A percentile compares a stretch with the other conserved stretches of the same genome.
Conservation (phyloP, 2,113 vertebrate genomes). For the Callorhinus ursinus region DNA sequence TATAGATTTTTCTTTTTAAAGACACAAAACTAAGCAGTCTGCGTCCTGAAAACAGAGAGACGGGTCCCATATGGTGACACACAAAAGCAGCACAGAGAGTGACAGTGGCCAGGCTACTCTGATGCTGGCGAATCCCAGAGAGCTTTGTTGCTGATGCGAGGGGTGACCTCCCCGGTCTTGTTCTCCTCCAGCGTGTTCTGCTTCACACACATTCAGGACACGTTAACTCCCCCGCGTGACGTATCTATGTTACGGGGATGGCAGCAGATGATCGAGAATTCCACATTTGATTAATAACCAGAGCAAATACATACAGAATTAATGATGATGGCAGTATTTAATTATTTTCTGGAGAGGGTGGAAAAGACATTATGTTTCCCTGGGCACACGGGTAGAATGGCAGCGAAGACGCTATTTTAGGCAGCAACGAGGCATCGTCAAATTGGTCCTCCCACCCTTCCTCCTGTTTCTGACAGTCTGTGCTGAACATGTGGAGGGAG, state of each 20-base stretch:
- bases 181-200: accelerated
- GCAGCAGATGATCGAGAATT: background rate
- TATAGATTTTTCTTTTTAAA: background rate
- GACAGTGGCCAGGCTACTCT: accelerated
- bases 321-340: background rate
- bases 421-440: background rate
- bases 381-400: accelerated
- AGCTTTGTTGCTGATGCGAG: accelerated
- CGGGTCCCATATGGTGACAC: accelerated
- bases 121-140: accelerated
- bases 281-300: background rate
- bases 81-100: no score
- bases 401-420: background rate
- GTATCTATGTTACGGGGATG: accelerated
- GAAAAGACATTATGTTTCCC: background rate
- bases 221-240: accelerated
- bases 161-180: accelerated
- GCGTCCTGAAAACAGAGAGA: background rate
- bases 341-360: background rate
- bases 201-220: accelerated
- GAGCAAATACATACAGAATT: background rate
- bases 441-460: background rate
- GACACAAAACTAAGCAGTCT: background rate
- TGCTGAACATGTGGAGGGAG: constrained; percentile 10
- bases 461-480: constrained; percentile 61